phyloP scores from a whole-genome alignment of 2,888 invertebrate genomes.

The Gortyna flavago region DNA sequence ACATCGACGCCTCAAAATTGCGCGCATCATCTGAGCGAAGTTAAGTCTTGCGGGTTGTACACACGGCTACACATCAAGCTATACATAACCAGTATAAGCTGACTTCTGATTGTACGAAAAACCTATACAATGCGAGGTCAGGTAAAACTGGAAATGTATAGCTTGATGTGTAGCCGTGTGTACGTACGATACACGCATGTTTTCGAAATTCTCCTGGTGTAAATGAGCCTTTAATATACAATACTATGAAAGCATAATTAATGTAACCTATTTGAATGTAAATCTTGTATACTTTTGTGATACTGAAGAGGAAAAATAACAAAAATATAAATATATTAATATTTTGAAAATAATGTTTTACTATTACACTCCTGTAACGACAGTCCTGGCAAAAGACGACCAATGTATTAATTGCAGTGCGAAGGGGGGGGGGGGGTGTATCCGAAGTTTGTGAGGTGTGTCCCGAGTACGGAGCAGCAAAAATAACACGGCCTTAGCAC shows the following conservation, averaged over 20 bases:
- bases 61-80: no score
- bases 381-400: neutral
- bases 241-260: slow-evolving; percentile 58
- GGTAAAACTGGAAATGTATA: no score
- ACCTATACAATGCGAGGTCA: no score
- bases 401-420: neutral
- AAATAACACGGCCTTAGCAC: no score
- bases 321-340: slow-evolving; percentile 65
- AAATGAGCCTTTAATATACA: slow-evolving; percentile 8
- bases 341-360: slow-evolving; percentile 61
- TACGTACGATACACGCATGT: neutral
- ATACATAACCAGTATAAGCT: no score
- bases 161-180: no score
- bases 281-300: slow-evolving; percentile 71
- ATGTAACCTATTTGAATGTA: slow-evolving; percentile 62
- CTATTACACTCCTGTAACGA: neutral
- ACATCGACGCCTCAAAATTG: neutral
- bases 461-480: neutral
- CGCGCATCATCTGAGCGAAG: neutral
- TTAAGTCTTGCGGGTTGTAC: neutral
- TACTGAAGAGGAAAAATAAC: slow-evolving; percentile 64
- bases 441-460: neutral
- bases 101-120: no score
- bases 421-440: no score
- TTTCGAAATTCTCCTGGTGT: neutral